phyloP scores from a whole-genome alignment of 2,888 invertebrate genomes.

The Colletes collaris region DNA sequence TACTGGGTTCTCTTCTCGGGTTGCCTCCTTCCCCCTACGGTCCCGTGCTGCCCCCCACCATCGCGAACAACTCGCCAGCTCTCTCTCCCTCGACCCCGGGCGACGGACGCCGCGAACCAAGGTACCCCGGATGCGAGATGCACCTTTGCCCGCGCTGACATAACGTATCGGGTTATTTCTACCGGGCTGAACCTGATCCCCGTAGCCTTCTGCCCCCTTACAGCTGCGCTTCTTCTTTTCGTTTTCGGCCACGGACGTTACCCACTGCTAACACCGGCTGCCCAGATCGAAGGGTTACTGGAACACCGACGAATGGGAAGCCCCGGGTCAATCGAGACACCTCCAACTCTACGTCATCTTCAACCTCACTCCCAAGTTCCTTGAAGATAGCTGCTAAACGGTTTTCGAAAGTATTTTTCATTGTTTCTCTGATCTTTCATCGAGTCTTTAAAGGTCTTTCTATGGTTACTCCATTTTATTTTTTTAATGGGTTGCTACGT shows the following conservation, averaged over 20 bases:
- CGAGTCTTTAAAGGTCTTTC: no score
- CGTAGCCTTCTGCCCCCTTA: no score
- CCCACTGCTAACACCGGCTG: no score
- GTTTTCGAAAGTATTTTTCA: no score
- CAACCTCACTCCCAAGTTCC: no score
- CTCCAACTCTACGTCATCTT: no score
- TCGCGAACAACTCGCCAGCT: slow-evolving; percentile 35
- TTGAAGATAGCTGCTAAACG: no score
- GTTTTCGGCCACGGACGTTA: not conserved
- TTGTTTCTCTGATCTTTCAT: no score
- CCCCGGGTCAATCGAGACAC: no score
- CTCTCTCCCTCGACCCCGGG: slow-evolving; percentile 65
- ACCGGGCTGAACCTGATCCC: slow-evolving; percentile 23
- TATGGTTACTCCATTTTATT: no score
- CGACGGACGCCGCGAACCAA: slow-evolving; percentile 52
- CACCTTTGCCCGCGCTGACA: slow-evolving; percentile 52
- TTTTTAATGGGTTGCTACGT: no score
- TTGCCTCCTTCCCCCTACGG: slow-evolving; percentile 71
- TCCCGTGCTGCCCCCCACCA: slow-evolving; percentile 66
- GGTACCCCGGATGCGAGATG: slow-evolving; percentile 58
- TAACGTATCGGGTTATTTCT: slow-evolving; percentile 51
- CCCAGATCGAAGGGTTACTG: not conserved
- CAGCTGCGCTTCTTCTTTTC: not conserved
- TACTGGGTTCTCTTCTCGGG: slow-evolving; percentile 78
- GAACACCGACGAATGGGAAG: not conserved